Evolutionary conservation across 2,888 invertebrate species (phyloP).

Genomic region (Merodon equestris): DNA sequence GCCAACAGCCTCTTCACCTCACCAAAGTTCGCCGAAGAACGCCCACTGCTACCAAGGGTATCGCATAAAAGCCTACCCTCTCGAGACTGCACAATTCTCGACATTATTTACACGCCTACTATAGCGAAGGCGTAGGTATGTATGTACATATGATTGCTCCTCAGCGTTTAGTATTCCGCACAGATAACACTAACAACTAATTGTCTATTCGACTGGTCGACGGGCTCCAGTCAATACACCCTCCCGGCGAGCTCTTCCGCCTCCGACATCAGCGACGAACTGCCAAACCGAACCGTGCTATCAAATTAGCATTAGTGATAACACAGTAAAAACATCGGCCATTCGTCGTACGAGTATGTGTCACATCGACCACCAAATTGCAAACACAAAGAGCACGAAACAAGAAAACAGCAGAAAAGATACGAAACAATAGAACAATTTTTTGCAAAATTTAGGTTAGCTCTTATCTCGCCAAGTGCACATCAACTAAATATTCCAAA

Average conservation of each 20-base stretch:
- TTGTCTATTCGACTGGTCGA: conserved; percentile 55
- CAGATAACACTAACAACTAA: conserved; percentile 56
- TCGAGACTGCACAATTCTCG: conserved; percentile 21
- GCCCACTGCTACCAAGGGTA: conserved; percentile 20
- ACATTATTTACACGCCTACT: no score
- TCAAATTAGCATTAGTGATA: conserved; percentile 51
- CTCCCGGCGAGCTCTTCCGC: not conserved
- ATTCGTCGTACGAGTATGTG: conserved; percentile 25
- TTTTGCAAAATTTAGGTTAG: conserved; percentile 36
- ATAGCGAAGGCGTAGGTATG: conserved; percentile 4
- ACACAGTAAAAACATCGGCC: conserved; percentile 17
- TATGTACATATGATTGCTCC: conserved; percentile 28
- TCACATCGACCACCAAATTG: conserved; percentile 18
- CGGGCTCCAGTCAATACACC: conserved; percentile 16
- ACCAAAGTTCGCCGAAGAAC: conserved; percentile 41
- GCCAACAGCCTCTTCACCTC: conserved; percentile 23
- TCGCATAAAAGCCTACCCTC: not conserved
- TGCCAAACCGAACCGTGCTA: conserved; percentile 12
- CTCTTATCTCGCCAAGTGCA: conserved; percentile 47
- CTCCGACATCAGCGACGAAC: conserved; percentile 5
- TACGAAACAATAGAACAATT: conserved; percentile 15
- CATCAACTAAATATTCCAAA: conserved; percentile 2
- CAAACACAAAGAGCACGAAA: not conserved
- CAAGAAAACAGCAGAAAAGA: conserved; percentile 12
- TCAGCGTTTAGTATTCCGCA: conserved; percentile 42